Evolutionary conservation across 2,888 invertebrate genomes (phyloP), one percentile per base, ranked within the genome.

Genomic region (Crematogaster levior): DNA sequence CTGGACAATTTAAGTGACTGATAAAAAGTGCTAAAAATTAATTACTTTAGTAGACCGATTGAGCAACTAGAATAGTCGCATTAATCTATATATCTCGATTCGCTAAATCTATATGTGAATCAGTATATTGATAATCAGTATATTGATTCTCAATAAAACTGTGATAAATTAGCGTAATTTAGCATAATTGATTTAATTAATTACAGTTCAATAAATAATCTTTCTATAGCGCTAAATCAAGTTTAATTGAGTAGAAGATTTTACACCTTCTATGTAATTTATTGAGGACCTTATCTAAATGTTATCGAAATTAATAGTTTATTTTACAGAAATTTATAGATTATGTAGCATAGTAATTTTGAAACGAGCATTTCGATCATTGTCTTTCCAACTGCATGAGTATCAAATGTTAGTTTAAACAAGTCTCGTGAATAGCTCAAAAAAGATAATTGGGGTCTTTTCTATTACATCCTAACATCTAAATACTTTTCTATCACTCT

Each of bases 1-100:
- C 89, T 86, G 85, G 63, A 83, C 60, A 21, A 77, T 15, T 68
- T 40, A 37, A 37, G 56, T 21, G 34, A 48, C 24, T 0, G 56
- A 56, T 21, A 34, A 75, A 7, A 48, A 43, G 9, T 18, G 24
- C 10, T 21, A 18, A 56, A 56, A 56, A 43, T 30, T 66, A 66
- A 68, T 68, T 21, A 30, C 9, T 40, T 24, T n/a, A 12, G 1
- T 3, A 56, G 15, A 40, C 1, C 46, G 18, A 48, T 48, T 34
- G 43, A 46, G 5, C 15, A 30, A 9, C 9, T 61, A 27, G 18
- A 46, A 60, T 21, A 61, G 24, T 74, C 5, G 10, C 18, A 21
- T 48, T 63, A 63, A 27, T 63, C 24, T 7, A 24, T 30, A 46
- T 27, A 21, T 43, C 15, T 48, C 34, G 7, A 30, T 30, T 18